Percentiles rank a stretch among this genome's conserved stretches.
phyloP scores from a whole-genome alignment of 2,888 invertebrate species.

The Dryadula phaetusa region DNA sequence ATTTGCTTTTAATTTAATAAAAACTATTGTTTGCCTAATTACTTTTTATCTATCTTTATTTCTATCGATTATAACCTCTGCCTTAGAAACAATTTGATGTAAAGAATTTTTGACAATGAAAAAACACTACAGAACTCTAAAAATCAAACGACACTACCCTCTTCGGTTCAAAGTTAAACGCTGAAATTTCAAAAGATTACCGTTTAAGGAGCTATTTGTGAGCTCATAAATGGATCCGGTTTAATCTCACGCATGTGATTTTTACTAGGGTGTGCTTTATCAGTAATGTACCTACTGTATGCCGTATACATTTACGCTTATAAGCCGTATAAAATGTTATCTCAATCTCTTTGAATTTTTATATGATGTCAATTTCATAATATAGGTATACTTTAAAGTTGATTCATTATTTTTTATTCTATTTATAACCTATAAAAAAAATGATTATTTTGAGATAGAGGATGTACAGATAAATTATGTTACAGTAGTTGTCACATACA shows the following conservation, averaged over 20 bases:
- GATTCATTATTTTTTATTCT: background rate
- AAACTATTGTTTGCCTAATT: too few relatives aligned
- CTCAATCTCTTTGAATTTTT: background rate
- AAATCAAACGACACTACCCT: background rate
- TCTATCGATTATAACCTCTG: too few relatives aligned
- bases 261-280: slow-evolving; percentile 29
- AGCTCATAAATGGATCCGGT: slow-evolving; percentile 35
- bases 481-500: too few relatives aligned
- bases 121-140: background rate
- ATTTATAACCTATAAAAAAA: too few relatives aligned
- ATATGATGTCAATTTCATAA: background rate
- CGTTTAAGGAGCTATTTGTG: slow-evolving; percentile 21
- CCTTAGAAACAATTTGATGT: too few relatives aligned
- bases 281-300: slow-evolving; percentile 3
- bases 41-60: too few relatives aligned
- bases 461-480: too few relatives aligned
- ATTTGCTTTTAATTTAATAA: too few relatives aligned
- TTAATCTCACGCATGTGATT: slow-evolving; percentile 34
- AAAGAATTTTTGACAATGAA: background rate
- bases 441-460: background rate
- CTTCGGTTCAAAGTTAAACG: slow-evolving; percentile 15
- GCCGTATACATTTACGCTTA: slow-evolving; percentile 33
- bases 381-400: background rate
- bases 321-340: slow-evolving; percentile 31
- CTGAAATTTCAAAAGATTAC: slow-evolving; percentile 20